Conservation (phyloP, 2,113 vertebrate genomes). For the Mungos mungo region DNA sequence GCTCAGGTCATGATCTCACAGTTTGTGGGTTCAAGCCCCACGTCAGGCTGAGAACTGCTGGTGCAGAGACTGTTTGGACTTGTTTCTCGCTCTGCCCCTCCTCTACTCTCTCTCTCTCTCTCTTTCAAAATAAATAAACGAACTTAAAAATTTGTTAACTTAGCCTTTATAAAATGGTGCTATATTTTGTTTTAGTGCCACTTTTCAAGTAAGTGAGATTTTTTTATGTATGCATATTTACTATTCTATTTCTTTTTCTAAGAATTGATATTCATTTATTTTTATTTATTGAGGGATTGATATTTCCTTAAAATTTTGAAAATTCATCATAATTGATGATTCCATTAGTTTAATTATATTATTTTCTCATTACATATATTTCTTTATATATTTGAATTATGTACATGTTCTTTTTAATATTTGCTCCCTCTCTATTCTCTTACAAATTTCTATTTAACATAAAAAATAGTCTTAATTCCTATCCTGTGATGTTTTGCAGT, state of each 20-base stretch:
- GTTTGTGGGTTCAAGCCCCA: no score
- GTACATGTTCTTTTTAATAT: background rate
- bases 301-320: background rate
- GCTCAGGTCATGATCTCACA: no score
- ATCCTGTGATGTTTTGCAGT: background rate
- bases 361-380: background rate
- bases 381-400: background rate
- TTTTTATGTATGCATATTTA: background rate
- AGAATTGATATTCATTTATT: background rate
- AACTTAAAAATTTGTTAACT: background rate
- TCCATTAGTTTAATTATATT: background rate
- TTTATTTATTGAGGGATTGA: background rate
- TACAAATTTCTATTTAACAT: background rate
- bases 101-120: no score
- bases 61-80: no score
- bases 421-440: background rate
- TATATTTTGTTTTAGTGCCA: background rate
- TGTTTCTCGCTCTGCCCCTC: no score
- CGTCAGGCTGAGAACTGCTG: no score
- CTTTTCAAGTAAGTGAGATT: background rate
- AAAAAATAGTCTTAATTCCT: background rate
- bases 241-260: background rate
- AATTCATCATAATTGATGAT: background rate
- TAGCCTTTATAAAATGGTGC: background rate
- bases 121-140: no score